These are phyloP conservation scores for Hymenopus coronatus DNA, from an alignment of 2,888 invertebrate species.

Conservation along the genomic window DNA sequence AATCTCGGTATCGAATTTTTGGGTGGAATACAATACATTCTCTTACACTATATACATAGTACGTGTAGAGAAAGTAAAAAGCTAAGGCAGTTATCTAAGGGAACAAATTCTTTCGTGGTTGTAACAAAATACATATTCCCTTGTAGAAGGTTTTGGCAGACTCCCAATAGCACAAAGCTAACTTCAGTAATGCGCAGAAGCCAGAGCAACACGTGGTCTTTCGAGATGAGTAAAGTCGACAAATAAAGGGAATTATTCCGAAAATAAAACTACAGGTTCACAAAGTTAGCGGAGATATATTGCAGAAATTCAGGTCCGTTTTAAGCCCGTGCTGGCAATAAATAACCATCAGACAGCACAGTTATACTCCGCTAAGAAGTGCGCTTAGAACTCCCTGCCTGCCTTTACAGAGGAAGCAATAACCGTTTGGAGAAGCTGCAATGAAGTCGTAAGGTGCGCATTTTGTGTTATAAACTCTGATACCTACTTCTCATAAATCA, in stretches of 20 bases:
- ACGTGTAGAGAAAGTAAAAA: no score
- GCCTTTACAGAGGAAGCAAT: background rate
- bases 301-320: background rate
- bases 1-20: no score
- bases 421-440: background rate
- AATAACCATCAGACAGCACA: background rate
- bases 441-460: background rate
- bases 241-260: background rate
- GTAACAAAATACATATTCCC: no score
- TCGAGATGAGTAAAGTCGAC: background rate
- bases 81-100: no score
- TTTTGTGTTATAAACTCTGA: background rate
- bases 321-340: background rate
- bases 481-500: background rate
- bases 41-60: no score
- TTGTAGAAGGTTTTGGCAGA: background rate
- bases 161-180: background rate
- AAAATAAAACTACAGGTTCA: background rate
- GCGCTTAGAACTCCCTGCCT: background rate
- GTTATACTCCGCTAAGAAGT: background rate
- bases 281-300: background rate
- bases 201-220: background rate
- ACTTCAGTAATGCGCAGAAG: background rate
- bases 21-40: no score
- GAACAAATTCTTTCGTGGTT: no score